Evolutionary conservation across 2,113 vertebrate genomes (phyloP).

Genomic region (Vulpes ferrilata): DNA sequence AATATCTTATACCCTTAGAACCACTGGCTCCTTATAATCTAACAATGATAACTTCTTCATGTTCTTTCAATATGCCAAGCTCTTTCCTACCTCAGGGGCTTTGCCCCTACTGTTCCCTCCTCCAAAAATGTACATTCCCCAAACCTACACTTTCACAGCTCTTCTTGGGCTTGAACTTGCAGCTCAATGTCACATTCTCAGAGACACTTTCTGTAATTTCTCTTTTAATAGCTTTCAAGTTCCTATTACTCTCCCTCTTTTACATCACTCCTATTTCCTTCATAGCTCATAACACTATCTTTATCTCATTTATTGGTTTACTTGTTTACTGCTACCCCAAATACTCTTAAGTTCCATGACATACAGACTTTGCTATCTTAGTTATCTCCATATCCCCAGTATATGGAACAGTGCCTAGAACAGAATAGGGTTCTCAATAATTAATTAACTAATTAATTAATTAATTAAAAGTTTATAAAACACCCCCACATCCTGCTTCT

Average conservation of each 20-base stretch:
- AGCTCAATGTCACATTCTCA: not conserved
- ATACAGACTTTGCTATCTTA: not conserved
- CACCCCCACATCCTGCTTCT: not conserved
- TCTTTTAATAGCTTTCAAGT: not conserved
- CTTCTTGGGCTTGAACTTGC: not conserved
- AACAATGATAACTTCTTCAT: not conserved
- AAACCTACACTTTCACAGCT: not conserved
- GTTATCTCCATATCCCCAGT: not conserved
- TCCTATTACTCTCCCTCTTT: not conserved
- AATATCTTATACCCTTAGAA: not conserved
- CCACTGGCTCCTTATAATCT: not conserved
- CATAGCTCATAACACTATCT: not conserved
- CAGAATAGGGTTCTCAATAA: not conserved
- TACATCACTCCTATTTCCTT: not conserved
- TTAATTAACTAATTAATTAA: not conserved
- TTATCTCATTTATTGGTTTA: not conserved
- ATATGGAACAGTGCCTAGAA: not conserved
- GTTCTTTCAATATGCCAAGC: not conserved
- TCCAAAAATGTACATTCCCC: not conserved
- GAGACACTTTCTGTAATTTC: not conserved
- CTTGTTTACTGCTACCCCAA: not conserved
- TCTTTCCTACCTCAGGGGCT: not conserved
- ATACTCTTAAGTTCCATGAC: not conserved
- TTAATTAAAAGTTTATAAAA: constrained; percentile 60
- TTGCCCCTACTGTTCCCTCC: not conserved